A percentile compares a stretch with the other conserved stretches of the same genome.
Conservation (phyloP, 2,113 vertebrate genomes). For the Lophochroa leadbeateri region DNA sequence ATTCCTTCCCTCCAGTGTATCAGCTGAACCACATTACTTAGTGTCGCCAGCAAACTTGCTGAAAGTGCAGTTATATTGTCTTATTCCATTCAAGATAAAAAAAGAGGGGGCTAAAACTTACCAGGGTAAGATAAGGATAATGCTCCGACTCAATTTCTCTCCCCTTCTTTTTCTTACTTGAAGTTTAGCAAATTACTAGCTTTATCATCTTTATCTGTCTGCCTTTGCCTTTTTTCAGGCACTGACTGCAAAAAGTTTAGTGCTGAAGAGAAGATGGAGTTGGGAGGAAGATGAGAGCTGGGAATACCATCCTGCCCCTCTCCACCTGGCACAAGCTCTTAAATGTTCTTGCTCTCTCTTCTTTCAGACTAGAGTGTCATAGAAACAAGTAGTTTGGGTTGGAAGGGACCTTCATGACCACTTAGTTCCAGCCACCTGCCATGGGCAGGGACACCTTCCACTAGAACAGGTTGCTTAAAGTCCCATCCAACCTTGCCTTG, state of each 20-base stretch:
- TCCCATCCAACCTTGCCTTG: neutral
- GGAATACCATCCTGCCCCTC: accelerated
- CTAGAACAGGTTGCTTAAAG: neutral
- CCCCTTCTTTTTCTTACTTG: neutral
- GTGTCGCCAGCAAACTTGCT: neutral
- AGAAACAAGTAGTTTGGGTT: neutral
- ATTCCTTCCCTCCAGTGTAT: neutral
- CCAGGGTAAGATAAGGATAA: neutral
- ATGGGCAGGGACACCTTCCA: neutral
- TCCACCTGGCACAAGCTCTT: neutral
- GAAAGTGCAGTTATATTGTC: neutral
- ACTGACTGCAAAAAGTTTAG: neutral
- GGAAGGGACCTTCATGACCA: neutral
- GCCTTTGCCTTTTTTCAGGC: neutral
- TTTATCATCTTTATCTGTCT: neutral
- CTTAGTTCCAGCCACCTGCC: neutral
- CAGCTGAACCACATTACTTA: neutral
- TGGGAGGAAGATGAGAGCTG: neutral
- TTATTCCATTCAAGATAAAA: neutral
- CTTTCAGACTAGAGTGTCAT: neutral
- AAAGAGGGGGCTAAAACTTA: neutral
- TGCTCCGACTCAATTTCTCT: neutral
- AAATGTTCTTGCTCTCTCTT: neutral
- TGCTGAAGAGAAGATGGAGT: neutral
- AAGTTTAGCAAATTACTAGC: neutral